Evolutionary conservation across 1,140 invertebrate species (phyloP).

Genomic region (Ceratosolen fusciceps): DNA sequence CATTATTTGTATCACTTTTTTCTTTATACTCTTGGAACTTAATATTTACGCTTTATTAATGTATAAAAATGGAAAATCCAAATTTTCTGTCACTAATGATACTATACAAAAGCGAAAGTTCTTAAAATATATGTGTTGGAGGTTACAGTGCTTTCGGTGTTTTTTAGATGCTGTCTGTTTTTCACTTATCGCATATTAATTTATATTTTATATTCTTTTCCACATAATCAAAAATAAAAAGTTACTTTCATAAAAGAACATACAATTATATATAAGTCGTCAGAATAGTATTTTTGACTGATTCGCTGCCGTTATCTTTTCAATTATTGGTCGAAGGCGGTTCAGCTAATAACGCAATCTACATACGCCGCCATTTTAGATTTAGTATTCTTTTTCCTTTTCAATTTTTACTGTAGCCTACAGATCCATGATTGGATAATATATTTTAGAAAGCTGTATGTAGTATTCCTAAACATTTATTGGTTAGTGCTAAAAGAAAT

Average conservation of each 20-base stretch:
- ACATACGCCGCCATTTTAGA: conserved; percentile 39
- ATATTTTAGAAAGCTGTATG: not conserved
- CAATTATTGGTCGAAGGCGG: conserved; percentile 13
- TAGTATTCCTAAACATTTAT: no score
- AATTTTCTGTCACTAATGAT: not conserved
- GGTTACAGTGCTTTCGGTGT: conserved; percentile 16
- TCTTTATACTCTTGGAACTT: not conserved
- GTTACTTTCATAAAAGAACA: no score
- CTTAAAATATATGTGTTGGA: not conserved
- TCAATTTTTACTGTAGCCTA: not conserved
- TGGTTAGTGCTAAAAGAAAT: not conserved
- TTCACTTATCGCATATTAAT: not conserved
- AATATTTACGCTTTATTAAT: not conserved
- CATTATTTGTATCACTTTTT: not conserved
- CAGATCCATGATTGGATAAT: not conserved
- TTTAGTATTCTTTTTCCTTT: conserved; percentile 13
- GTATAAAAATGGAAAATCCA: not conserved
- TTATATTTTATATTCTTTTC: not conserved
- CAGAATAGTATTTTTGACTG: not conserved
- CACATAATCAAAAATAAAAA: not conserved
- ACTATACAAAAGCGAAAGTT: not conserved
- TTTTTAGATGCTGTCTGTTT: conserved; percentile 19
- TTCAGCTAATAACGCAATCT: conserved; percentile 30
- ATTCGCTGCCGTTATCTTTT: not conserved
- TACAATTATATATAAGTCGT: not conserved